Percentiles rank a stretch among this genome's conserved stretches.
phyloP scores from a whole-genome alignment of 2,888 invertebrate species.

The Drosophila limbata region DNA sequence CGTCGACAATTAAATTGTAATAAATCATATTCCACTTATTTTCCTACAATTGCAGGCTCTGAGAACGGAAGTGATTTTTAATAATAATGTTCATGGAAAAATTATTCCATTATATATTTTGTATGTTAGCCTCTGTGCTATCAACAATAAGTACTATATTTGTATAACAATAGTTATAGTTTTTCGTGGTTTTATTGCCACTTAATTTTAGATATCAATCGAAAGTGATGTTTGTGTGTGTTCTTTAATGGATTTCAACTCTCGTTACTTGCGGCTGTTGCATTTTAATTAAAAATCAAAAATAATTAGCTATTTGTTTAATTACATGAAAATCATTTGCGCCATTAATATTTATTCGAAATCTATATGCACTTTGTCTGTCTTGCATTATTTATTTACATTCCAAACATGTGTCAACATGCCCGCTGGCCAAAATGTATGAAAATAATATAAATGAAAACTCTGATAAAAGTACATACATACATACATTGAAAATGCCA shows the following conservation, averaged over 20 bases:
- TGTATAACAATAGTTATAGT: conserved; percentile 30
- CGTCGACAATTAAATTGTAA: neutral
- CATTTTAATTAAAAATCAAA: conserved; percentile 80
- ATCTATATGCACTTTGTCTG: conserved; percentile 48
- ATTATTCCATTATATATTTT: conserved; percentile 43
- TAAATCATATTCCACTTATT: neutral
- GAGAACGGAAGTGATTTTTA: conserved; percentile 37
- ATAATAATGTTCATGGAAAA: conserved; percentile 29
- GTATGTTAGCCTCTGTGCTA: conserved; percentile 19
- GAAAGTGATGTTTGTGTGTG: conserved; percentile 20
- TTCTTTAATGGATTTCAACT: conserved; percentile 52
- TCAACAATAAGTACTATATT: conserved; percentile 10
- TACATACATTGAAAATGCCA: conserved; percentile 59
- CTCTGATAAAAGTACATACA: conserved; percentile 42
- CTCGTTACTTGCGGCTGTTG: conserved; percentile 59
- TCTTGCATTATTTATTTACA: conserved; percentile 75
- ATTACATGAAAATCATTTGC: conserved; percentile 78
- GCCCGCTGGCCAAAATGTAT: conserved; percentile 61
- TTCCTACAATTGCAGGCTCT: conserved; percentile 28
- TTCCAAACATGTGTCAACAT: conserved; percentile 80
- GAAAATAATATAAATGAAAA: conserved; percentile 60
- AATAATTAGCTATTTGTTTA: conserved; percentile 81
- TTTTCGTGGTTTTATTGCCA: conserved; percentile 35
- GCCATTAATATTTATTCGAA: conserved; percentile 75
- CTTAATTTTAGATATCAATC: conserved; percentile 31